Evolutionary conservation across 2,113 vertebrate species (phyloP).

Genomic region (Takifugu flavidus): DNA sequence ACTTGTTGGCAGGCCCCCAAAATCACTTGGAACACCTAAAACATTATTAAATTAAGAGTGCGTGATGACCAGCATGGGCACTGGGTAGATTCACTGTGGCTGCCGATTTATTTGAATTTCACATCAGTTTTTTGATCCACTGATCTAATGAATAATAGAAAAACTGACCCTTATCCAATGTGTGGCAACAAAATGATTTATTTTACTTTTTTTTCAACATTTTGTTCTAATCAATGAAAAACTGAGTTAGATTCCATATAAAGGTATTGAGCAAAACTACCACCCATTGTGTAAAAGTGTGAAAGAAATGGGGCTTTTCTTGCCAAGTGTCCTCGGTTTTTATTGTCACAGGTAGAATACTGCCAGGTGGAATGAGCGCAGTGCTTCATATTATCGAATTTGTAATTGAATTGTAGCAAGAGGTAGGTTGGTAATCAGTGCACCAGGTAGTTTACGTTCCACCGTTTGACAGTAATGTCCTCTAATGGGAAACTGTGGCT

Average conservation of each 20-base stretch:
- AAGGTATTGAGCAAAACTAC: background rate
- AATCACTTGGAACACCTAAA: too few relatives aligned
- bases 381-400: slow-evolving; percentile 53
- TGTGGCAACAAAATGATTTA: background rate
- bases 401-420: slow-evolving; percentile 70
- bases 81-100: too few relatives aligned
- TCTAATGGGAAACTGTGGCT: slow-evolving; percentile 68
- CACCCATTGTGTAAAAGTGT: slow-evolving; percentile 10
- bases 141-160: slow-evolving; percentile 12
- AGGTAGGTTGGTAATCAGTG: slow-evolving; percentile 65
- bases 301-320: slow-evolving; percentile 23
- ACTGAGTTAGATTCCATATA: too few relatives aligned
- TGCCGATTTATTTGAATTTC: too few relatives aligned
- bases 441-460: slow-evolving; percentile 65
- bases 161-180: slow-evolving; percentile 1
- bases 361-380: slow-evolving; percentile 42
- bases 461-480: slow-evolving; percentile 71
- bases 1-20: too few relatives aligned
- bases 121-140: background rate
- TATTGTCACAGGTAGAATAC: slow-evolving; percentile 32
- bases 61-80: too few relatives aligned
- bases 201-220: background rate
- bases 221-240: background rate
- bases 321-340: slow-evolving; percentile 43
- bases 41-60: too few relatives aligned